Percentiles rank a stretch among this genome's conserved stretches.
phyloP scores from a whole-genome alignment of 1,140 invertebrate species.

The Drosophila leontia region DNA sequence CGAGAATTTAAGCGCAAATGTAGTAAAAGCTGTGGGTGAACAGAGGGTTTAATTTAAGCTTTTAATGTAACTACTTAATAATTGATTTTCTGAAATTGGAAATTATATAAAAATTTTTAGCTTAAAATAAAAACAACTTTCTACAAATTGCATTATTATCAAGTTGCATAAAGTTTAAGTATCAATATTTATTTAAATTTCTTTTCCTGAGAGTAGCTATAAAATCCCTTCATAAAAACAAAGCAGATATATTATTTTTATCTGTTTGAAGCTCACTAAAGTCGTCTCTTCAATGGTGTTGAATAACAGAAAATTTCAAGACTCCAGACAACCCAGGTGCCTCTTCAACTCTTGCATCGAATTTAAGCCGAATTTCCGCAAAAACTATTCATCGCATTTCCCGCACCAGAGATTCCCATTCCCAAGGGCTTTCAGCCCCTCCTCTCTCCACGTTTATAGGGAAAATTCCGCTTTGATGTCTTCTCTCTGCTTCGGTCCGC shows the following conservation, averaged over 20 bases:
- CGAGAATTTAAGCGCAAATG: not conserved
- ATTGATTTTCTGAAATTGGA: not conserved
- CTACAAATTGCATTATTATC: not conserved
- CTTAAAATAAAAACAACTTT: not conserved
- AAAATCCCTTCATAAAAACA: not conserved
- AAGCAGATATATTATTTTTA: not conserved
- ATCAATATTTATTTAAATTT: not conserved
- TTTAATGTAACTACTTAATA: not conserved
- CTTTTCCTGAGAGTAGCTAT: not conserved
- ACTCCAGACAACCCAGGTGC: not conserved
- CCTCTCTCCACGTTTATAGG: conserved; percentile 18
- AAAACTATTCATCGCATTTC: conserved; percentile 49
- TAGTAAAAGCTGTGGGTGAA: not conserved
- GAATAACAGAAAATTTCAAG: conserved; percentile 1
- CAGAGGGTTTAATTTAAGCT: too few relatives aligned
- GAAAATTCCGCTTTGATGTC: conserved; percentile 49
- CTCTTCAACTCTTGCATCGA: conserved; percentile 31
- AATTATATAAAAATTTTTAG: not conserved
- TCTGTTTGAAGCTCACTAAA: not conserved
- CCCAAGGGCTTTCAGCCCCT: conserved; percentile 8
- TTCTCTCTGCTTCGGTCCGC: not conserved
- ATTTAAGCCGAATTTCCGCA: conserved; percentile 44
- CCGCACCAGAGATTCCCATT: conserved; percentile 12
- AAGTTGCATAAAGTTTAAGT: not conserved
- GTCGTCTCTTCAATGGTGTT: not conserved